Percentiles rank a stretch among this genome's conserved stretches.
These are phyloP conservation scores for Quadroppia sp. DNA, from an alignment of 2,888 invertebrate species.

Conservation along the genomic window DNA sequence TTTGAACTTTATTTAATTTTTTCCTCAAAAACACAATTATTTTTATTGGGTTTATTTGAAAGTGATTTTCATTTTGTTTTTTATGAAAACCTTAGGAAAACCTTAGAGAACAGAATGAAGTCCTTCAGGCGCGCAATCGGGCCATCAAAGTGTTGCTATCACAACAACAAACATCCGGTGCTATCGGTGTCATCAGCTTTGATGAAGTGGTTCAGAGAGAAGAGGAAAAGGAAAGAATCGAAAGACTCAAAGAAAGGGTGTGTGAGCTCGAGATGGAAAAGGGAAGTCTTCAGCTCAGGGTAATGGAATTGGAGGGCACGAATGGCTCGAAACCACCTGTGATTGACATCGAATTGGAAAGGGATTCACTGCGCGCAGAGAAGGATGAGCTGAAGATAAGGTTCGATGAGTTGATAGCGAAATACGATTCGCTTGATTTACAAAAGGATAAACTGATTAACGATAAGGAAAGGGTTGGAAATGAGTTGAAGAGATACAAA, in stretches of 20 bases:
- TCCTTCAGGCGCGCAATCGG: slow-evolving; percentile 73
- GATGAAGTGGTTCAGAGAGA: slow-evolving; percentile 20
- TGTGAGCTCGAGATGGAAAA: slow-evolving; percentile 9
- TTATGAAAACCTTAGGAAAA: slow-evolving; percentile 58
- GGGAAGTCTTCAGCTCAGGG: background rate
- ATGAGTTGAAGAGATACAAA: background rate
- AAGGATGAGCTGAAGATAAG: background rate
- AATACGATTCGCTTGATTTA: slow-evolving; percentile 12
- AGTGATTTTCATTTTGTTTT: too few species aligned
- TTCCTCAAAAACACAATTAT: too few species aligned
- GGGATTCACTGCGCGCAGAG: background rate
- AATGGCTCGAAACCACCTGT: slow-evolving; percentile 16
- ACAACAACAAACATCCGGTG: background rate
- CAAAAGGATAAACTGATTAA: slow-evolving; percentile 16
- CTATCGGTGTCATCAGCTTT: background rate
- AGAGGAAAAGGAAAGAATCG: slow-evolving; percentile 13
- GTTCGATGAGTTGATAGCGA: background rate
- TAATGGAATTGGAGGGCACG: slow-evolving; percentile 1
- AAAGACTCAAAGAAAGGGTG: slow-evolving; percentile 9
- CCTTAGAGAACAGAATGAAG: slow-evolving; percentile 74
- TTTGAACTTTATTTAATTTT: too few species aligned
- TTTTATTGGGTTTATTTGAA: too few species aligned
- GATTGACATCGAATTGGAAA: slow-evolving; percentile 10
- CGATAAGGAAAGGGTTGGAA: background rate
- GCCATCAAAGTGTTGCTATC: slow-evolving; percentile 56